Evolutionary conservation across 2,113 vertebrate species (phyloP).

Genomic region (Microtus pennsylvanicus): DNA sequence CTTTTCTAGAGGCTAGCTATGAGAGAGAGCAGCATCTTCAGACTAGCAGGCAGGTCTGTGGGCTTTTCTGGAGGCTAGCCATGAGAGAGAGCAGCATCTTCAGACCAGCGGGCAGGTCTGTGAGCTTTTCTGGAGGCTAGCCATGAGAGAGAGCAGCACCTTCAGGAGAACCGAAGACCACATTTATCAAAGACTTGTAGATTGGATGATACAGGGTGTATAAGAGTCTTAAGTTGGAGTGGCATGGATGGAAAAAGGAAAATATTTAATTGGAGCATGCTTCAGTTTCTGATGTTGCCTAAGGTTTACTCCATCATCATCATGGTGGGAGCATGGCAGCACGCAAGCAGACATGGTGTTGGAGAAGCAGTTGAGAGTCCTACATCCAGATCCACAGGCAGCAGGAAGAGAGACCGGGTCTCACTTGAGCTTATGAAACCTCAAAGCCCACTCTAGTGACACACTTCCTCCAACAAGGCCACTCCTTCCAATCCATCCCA

Average conservation of each 20-base stretch:
- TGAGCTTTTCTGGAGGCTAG: too few species aligned
- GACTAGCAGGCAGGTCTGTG: too few species aligned
- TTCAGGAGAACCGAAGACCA: background rate
- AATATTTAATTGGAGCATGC: background rate
- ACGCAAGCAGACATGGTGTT: background rate
- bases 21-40: too few species aligned
- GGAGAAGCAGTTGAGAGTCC: background rate
- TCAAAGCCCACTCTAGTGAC: background rate
- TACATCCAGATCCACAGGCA: background rate
- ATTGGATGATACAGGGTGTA: accelerated
- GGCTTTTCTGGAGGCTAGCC: too few species aligned
- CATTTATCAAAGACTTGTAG: background rate
- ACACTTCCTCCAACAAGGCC: background rate
- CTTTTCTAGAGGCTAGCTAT: background rate
- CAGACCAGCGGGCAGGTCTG: too few species aligned
- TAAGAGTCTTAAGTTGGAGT: background rate
- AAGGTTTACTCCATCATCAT: background rate
- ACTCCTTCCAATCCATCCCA: background rate
- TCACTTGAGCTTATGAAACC: background rate
- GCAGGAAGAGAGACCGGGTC: background rate
- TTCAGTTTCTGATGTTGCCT: background rate
- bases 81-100: background rate
- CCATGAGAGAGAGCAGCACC: background rate
- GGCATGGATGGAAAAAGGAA: background rate
- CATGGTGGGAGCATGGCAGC: background rate